Evolutionary conservation across 2,888 invertebrate genomes (phyloP), one percentile per base, ranked within the genome.

Genomic region (Ernsta delagoae): DNA sequence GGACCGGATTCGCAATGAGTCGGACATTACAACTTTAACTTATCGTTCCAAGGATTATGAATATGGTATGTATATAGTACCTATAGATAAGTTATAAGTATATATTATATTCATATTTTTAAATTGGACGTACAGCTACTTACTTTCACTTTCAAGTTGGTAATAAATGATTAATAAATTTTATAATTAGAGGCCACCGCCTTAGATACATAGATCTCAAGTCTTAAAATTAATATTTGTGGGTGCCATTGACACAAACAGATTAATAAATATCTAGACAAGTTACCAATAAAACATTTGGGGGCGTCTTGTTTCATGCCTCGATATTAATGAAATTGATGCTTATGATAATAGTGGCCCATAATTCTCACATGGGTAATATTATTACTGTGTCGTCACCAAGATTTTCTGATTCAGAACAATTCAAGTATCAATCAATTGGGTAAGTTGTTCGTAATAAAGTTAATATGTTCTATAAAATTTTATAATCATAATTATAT

Each of bases 41-140:
- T 92, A 85, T 66, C 84, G 93, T 54, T 90, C 83, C 71, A 92
- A 92, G 77, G 93, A 93, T 72, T 93, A 92, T 71, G 90, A 92
- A 82, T 93, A 92, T 71, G 92, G 93, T 92, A 75, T 45, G 48
- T 12, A 39, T 3, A 36, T 34, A 11, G 1, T 24, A 24, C n/a
- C n/a, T n/a, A n/a, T n/a, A n/a, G 1, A 24, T 24, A 1, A 24
- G 24, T 24, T 1, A 3, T 24, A 24, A 24, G 24, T 24, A n/a
- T n/a, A n/a, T n/a, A n/a, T n/a, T n/a, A 24, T 1, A 24, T 24
- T 24, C 24, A 24, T 24, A 9, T 56, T 36, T 57, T 12, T 1
- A 53, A 8, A 16, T 24, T 53, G 50, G 9, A 24, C 24, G 24
- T 24, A 24, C 24, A 39, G 3, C 36, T 39, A 48, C 3, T 24